These are phyloP conservation scores for Tenebrosternarchus preto DNA, from an alignment of 2,113 vertebrate species.

Conservation along the genomic window DNA sequence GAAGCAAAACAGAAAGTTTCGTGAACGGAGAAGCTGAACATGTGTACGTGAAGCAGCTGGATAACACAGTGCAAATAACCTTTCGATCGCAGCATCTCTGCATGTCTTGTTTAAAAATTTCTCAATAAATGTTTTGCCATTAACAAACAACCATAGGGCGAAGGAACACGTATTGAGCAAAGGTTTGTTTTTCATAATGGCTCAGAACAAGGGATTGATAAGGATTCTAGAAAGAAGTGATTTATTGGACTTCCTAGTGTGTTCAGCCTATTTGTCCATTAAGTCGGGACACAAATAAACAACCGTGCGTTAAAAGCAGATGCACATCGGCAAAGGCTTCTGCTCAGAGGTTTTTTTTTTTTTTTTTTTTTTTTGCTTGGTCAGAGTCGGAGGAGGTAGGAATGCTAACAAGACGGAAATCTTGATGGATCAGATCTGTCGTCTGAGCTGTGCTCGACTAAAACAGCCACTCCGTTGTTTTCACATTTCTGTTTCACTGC, in stretches of 20 bases:
- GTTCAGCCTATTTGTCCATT: slow-evolving; percentile 50
- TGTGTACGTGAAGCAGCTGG: slow-evolving; percentile 30
- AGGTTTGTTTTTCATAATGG: slow-evolving; percentile 50
- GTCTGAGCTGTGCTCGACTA: slow-evolving; percentile 57
- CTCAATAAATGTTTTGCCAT: slow-evolving; percentile 46
- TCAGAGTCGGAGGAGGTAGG: slow-evolving; percentile 59
- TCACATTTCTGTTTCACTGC: neutral
- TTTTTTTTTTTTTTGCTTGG: slow-evolving; percentile 37
- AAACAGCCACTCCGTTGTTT: slow-evolving; percentile 53
- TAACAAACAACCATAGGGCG: slow-evolving; percentile 30
- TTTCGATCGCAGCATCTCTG: slow-evolving; percentile 36
- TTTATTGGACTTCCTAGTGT: slow-evolving; percentile 51
- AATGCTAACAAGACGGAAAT: slow-evolving; percentile 69
- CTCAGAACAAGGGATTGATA: slow-evolving; percentile 50
- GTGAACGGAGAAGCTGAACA: slow-evolving; percentile 17
- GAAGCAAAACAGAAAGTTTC: slow-evolving; percentile 8
- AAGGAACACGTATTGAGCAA: slow-evolving; percentile 48
- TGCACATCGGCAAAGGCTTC: slow-evolving; percentile 58
- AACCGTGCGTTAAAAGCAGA: slow-evolving; percentile 39
- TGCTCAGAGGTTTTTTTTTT: slow-evolving; percentile 45
- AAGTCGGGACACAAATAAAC: slow-evolving; percentile 54
- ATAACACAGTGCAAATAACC: slow-evolving; percentile 44
- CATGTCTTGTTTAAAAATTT: slow-evolving; percentile 44
- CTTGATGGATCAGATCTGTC: slow-evolving; percentile 63
- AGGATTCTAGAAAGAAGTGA: slow-evolving; percentile 49